phyloP scores from a whole-genome alignment of 2,888 invertebrate species.

The Acronicta leporina region DNA sequence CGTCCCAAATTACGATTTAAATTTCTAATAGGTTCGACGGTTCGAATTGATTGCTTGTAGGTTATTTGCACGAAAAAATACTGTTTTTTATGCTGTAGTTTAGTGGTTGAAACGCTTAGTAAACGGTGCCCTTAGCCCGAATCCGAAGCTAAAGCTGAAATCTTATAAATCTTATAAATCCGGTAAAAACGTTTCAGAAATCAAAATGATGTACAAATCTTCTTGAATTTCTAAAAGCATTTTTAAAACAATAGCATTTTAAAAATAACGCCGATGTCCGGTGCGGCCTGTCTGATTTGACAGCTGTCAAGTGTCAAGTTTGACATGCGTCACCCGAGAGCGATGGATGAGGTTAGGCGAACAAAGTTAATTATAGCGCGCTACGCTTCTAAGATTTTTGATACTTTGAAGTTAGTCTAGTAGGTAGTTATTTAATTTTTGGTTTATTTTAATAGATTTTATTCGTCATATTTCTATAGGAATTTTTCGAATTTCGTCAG shows the following conservation, averaged over 20 bases:
- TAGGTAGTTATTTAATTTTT: not conserved
- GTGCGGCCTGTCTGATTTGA: conserved; percentile 62
- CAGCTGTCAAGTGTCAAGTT: conserved; percentile 65
- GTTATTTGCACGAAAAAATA: too few species aligned
- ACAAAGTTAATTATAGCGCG: conserved; percentile 48
- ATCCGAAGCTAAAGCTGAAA: too few species aligned
- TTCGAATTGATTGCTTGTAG: conserved; percentile 1
- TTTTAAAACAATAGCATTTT: conserved; percentile 51
- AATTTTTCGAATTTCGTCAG: too few species aligned
- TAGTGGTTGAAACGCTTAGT: too few species aligned
- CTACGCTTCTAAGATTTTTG: conserved; percentile 3
- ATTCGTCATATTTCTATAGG: not conserved
- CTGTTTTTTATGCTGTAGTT: too few species aligned
- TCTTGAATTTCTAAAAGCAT: conserved; percentile 53
- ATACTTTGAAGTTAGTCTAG: conserved; percentile 5
- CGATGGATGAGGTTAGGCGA: conserved; percentile 48
- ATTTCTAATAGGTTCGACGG: conserved; percentile 22
- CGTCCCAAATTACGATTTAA: conserved; percentile 17
- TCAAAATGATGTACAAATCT: conserved; percentile 25
- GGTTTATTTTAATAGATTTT: not conserved
- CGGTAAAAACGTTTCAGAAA: conserved; percentile 5
- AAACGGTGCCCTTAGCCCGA: too few species aligned
- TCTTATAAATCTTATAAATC: too few species aligned
- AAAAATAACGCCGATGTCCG: conserved; percentile 46
- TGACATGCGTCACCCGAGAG: conserved; percentile 59